A percentile compares a stretch with the other conserved stretches of the same genome.
Conservation (phyloP, 2,888 invertebrate genomes). For the Trachelus iudaicus region DNA sequence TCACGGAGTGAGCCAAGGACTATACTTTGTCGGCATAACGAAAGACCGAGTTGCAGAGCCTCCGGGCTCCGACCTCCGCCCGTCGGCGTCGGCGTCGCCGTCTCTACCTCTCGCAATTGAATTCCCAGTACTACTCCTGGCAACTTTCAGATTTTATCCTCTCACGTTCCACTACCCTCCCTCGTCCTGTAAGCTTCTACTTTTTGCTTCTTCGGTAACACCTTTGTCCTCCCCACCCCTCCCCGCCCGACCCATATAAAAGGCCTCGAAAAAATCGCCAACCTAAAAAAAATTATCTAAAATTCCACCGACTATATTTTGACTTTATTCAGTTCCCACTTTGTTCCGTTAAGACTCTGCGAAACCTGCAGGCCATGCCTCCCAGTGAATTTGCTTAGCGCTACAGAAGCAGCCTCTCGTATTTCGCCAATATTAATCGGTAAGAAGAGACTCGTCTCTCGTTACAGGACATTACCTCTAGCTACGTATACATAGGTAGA, state of each 20-base stretch:
- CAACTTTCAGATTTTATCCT: slow-evolving; percentile 54
- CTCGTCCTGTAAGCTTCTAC: background rate
- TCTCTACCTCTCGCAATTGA: slow-evolving; percentile 50
- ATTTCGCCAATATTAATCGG: slow-evolving; percentile 18
- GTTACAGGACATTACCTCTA: slow-evolving; percentile 15
- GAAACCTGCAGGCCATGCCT: background rate
- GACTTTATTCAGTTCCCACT: background rate
- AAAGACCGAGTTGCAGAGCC: background rate
- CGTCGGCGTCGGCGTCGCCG: background rate
- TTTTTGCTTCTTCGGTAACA: background rate
- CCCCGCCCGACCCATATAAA: background rate
- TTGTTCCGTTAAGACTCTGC: background rate
- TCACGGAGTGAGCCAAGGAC: slow-evolving; percentile 3
- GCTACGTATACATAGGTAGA: background rate
- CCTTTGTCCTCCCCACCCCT: background rate
- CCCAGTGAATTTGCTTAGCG: background rate
- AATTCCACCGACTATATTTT: background rate
- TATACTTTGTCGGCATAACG: background rate
- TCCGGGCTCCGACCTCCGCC: background rate
- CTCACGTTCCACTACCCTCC: background rate
- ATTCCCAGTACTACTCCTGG: slow-evolving; percentile 49
- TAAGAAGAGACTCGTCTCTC: slow-evolving; percentile 17
- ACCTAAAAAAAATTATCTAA: background rate
- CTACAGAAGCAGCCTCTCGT: background rate
- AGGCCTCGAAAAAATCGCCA: background rate